A percentile compares a stretch with the other conserved stretches of the same genome.
These are phyloP conservation scores for Furcifer pardalis DNA, from an alignment of 2,797 vertebrate genomes.

Conservation along the genomic window DNA sequence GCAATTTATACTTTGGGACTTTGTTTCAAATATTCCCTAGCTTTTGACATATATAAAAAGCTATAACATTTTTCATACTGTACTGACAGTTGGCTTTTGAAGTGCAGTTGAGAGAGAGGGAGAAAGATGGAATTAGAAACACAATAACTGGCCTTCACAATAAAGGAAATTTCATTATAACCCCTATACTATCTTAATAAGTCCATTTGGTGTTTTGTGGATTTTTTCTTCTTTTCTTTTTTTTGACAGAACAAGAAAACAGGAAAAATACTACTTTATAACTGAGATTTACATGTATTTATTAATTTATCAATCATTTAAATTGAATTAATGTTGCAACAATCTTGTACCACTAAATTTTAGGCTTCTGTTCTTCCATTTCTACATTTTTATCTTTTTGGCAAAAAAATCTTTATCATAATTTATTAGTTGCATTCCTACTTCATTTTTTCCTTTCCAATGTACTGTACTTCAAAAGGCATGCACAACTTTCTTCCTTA, in stretches of 20 bases:
- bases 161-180: not conserved
- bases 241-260: too few species aligned
- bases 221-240: not conserved
- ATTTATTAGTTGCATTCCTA: not conserved
- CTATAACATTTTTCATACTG: not conserved
- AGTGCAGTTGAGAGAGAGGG: not conserved
- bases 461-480: not conserved
- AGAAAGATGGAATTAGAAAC: not conserved
- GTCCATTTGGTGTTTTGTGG: not conserved
- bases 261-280: too few species aligned
- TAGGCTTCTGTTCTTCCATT: not conserved
- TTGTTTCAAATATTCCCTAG: not conserved
- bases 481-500: not conserved
- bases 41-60: conserved; percentile 24
- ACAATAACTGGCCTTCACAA: not conserved
- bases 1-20: conserved; percentile 22
- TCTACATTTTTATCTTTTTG: not conserved
- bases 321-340: not conserved
- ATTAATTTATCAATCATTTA: not conserved
- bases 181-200: not conserved
- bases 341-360: not conserved
- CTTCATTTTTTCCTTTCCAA: too few species aligned
- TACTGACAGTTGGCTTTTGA: not conserved
- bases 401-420: not conserved
- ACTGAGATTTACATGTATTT: too few species aligned